These are phyloP conservation scores for Pogonomyrmex californicus DNA, from an alignment of 1,140 invertebrate genomes.

Conservation along the genomic window DNA sequence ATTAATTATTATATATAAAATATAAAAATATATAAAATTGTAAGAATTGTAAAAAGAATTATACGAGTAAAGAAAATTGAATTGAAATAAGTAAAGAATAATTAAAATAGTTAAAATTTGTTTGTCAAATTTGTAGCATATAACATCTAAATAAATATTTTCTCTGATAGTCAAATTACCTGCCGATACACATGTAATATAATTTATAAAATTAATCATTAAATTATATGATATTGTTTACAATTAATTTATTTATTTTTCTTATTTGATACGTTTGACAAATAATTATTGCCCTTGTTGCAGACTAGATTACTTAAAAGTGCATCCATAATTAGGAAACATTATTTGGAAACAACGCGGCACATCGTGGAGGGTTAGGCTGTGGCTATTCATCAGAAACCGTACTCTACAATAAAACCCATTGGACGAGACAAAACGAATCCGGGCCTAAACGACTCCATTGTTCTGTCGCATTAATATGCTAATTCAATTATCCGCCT, in stretches of 20 bases:
- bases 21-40: too few relatives aligned
- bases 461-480: conserved; percentile 72
- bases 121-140: neutral
- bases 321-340: conserved; percentile 61
- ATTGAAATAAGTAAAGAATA: neutral
- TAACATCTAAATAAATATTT: neutral
- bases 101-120: neutral
- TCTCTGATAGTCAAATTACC: neutral
- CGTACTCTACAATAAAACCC: conserved; percentile 51
- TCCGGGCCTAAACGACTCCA: conserved; percentile 67
- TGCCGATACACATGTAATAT: neutral
- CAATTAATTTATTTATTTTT: neutral
- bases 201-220: neutral
- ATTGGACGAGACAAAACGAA: conserved; percentile 68
- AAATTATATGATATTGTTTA: neutral
- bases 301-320: conserved; percentile 22
- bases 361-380: neutral
- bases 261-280: neutral
- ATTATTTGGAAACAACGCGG: conserved; percentile 67
- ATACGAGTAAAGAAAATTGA: neutral
- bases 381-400: conserved; percentile 41
- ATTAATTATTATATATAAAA: too few relatives aligned
- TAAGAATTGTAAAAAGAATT: too few relatives aligned
- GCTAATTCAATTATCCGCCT: conserved; percentile 74
- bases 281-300: neutral